Conservation (phyloP, 1,140 invertebrate species). For the Drosophila bocki region DNA sequence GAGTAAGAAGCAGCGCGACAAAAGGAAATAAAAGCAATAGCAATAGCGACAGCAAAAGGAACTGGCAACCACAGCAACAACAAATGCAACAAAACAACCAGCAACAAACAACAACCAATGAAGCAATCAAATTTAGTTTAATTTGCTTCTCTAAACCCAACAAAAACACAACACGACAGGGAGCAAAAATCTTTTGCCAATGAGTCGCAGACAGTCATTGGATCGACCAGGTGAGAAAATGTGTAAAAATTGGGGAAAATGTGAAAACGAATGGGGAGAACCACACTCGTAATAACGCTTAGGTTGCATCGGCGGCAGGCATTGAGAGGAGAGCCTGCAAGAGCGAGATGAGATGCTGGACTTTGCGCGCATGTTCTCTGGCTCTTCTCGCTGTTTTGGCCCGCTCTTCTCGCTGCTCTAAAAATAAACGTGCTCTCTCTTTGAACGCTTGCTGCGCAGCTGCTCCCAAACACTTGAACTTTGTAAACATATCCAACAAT, state of each 20-base stretch:
- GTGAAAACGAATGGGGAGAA: conserved; percentile 14
- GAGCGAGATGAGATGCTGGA: conserved; percentile 57
- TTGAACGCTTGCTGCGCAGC: conserved; percentile 72
- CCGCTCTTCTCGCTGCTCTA: conserved; percentile 39
- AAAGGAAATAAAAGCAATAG: conserved; percentile 51
- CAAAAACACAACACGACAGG: conserved; percentile 50
- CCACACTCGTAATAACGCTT: conserved; percentile 42
- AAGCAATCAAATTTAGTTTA: conserved; percentile 72
- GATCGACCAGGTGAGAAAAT: conserved; percentile 83
- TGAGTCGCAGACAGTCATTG: conserved; percentile 85
- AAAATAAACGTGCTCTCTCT: conserved; percentile 51
- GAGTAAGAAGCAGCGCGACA: conserved; percentile 58
- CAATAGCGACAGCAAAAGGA: conserved; percentile 28
- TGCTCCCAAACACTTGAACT: conserved; percentile 64
- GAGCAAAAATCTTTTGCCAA: conserved; percentile 81
- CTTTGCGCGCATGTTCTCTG: conserved; percentile 66
- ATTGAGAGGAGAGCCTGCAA: conserved; percentile 12
- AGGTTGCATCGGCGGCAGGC: conserved; percentile 35
- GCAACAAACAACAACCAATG: conserved; percentile 53
- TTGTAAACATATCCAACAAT: conserved; percentile 61
- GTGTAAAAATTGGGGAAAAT: conserved; percentile 34
- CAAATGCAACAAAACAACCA: conserved; percentile 20
- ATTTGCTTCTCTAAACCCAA: conserved; percentile 63
- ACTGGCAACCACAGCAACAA: conserved; percentile 28
- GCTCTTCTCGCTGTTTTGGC: conserved; percentile 45